Percentiles rank a stretch among this genome's conserved stretches.
phyloP scores from a whole-genome alignment of 2,113 vertebrate genomes.

The Xenus cinereus region DNA sequence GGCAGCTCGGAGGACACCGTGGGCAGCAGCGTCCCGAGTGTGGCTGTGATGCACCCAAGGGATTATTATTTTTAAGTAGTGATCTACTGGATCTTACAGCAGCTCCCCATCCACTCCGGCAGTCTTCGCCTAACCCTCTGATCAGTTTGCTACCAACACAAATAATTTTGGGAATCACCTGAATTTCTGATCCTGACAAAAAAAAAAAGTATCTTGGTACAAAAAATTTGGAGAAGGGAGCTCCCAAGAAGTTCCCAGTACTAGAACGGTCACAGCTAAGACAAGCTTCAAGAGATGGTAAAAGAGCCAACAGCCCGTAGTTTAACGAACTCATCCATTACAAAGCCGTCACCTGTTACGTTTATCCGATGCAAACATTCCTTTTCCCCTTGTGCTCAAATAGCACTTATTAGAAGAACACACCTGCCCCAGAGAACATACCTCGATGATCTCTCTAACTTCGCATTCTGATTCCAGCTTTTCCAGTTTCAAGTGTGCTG shows the following conservation, averaged over 20 bases:
- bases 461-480: conserved; percentile 91
- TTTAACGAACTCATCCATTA: not conserved
- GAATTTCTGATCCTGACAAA: not conserved
- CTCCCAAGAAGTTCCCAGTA: not conserved
- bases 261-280: not conserved
- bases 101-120: not conserved
- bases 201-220: not conserved
- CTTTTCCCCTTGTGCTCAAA: not conserved
- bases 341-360: fast-evolving
- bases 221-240: not conserved
- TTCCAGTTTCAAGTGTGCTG: conserved; percentile 89
- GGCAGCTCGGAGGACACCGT: not conserved
- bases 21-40: not conserved
- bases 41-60: not conserved
- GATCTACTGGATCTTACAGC: not conserved
- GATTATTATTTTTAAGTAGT: not conserved
- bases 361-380: fast-evolving
- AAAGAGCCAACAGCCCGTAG: not conserved
- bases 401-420: not conserved
- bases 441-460: conserved; percentile 93
- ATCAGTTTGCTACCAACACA: not conserved
- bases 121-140: not conserved
- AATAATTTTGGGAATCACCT: no score
- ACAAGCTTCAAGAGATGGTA: not conserved
- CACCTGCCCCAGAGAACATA: conserved; percentile 12